A percentile compares a stretch with the other conserved stretches of the same genome.
Evolutionary conservation across 2,888 invertebrate species (phyloP).

Genomic region (Meloe dianella): DNA sequence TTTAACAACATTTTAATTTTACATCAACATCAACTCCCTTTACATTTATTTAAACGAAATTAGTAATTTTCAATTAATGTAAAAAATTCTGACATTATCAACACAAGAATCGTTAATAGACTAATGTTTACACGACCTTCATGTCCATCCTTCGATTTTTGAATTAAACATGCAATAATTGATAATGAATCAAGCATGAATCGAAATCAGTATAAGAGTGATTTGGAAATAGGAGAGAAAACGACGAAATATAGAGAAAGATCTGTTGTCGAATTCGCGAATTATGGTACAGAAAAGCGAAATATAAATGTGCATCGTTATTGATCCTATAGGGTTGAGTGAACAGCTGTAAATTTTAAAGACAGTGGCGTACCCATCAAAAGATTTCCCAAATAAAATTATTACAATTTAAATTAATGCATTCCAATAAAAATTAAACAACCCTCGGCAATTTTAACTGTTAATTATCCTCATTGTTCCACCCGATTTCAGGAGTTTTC

Average conservation of each 20-base stretch:
- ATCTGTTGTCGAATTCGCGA: not conserved
- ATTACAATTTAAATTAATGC: not conserved
- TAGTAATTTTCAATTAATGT: not conserved
- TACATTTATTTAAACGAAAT: too few species aligned
- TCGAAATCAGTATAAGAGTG: not conserved
- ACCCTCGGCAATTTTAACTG: too few species aligned
- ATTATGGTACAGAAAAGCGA: not conserved
- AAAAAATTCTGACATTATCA: not conserved
- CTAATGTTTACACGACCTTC: not conserved
- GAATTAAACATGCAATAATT: slow-evolving; percentile 15
- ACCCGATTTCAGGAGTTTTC: not conserved
- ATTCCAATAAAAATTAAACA: too few species aligned
- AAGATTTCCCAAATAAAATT: not conserved
- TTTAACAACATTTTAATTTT: not conserved
- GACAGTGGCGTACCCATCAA: not conserved
- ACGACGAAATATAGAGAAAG: not conserved
- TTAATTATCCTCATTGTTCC: too few species aligned
- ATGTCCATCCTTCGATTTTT: not conserved
- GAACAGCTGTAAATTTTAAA: slow-evolving; percentile 5
- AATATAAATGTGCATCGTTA: slow-evolving; percentile 6
- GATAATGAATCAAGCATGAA: not conserved
- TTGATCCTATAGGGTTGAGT: slow-evolving; percentile 3
- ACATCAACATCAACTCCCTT: too few species aligned
- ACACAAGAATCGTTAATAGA: not conserved
- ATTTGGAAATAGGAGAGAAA: not conserved